Conservation (phyloP, 2,888 invertebrate species). For the Hypselothyrea guttata region DNA sequence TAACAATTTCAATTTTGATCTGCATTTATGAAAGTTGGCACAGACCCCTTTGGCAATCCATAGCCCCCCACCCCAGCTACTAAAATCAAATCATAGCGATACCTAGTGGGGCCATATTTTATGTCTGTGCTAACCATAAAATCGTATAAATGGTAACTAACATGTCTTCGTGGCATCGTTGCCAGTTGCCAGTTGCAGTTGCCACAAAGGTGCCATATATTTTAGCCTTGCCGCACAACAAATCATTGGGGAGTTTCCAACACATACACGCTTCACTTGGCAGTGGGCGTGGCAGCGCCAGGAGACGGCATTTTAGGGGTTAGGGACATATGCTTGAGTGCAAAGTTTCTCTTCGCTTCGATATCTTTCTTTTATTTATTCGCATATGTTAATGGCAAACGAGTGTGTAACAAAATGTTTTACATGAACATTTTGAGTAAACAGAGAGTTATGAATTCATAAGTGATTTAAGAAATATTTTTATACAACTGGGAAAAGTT, state of each 20-base stretch:
- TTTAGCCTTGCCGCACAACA: constrained; percentile 44
- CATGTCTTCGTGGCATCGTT: constrained; percentile 41
- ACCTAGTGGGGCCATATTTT: constrained; percentile 61
- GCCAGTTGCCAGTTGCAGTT: constrained; percentile 37
- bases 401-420: constrained; percentile 25
- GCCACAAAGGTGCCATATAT: constrained; percentile 60
- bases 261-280: constrained; percentile 34
- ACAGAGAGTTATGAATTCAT: constrained; percentile 14
- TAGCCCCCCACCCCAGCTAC: neutral
- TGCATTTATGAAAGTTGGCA: constrained; percentile 46
- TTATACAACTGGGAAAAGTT: no score
- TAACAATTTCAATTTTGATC: constrained; percentile 48
- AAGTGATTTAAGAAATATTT: neutral
- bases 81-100: constrained; percentile 31
- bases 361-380: constrained; percentile 25
- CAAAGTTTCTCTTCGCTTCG: constrained; percentile 20
- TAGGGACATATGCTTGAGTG: constrained; percentile 5
- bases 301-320: neutral
- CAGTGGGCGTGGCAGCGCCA: constrained; percentile 10
- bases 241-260: constrained; percentile 53
- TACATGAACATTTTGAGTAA: no score
- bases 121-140: constrained; percentile 46
- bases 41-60: constrained; percentile 5
- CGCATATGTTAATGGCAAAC: constrained; percentile 51
- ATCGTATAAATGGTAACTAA: constrained; percentile 56